Base-by-base conservation (phyloP, 1,140 invertebrate species). In the Drosophila arizonae region DNA sequence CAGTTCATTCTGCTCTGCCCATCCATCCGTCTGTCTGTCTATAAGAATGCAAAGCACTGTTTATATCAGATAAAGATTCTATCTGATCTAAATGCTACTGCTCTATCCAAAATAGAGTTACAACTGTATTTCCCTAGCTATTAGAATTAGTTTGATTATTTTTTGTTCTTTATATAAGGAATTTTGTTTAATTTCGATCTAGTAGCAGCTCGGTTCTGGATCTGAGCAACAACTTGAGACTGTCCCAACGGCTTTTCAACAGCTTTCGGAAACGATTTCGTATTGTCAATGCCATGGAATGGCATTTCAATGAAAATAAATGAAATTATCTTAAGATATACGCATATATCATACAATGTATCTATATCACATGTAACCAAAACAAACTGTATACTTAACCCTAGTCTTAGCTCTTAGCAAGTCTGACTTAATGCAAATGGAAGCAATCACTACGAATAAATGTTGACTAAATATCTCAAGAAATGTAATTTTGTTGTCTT, bases 231-330 rank as follows among this genome's bases (percentile, higher is more conserved):
- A 69, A 65, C 56, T 66, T 70, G 73, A 84, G 86, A 74, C 69
- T 89, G 73, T 72, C 61, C 46, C 75, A 80, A 64, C 66, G 85
- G 52, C 65, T 89, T 36, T 66, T 73, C 36, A 69, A 57, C 65
- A 73, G 71, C 71, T 73, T 73, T 30, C 48, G 51, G 26, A 69
- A 69, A 73, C 57, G 51, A 36, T 57, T 73, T 9, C 65, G 65
- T 13, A 41, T 36, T 65, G 52, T 51, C 50, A 69, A 62, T 41
- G 30, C 54, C 30, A 39, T 26, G 9, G 52, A 55, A 55, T 28
- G 30, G 52, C 30, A 36, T 21, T 36, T 36, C 8, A 36, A 39
- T 33, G 11, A 36, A 36, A 33, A 17, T 61, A 43, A 21, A 15
- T 54, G 55, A 36, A 60, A 61, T 43, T 10, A 10, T 4, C 13